Evolutionary conservation across 2,888 invertebrate species (phyloP), one percentile per base, ranked within the genome.

Genomic region (Lithosia quadra): DNA sequence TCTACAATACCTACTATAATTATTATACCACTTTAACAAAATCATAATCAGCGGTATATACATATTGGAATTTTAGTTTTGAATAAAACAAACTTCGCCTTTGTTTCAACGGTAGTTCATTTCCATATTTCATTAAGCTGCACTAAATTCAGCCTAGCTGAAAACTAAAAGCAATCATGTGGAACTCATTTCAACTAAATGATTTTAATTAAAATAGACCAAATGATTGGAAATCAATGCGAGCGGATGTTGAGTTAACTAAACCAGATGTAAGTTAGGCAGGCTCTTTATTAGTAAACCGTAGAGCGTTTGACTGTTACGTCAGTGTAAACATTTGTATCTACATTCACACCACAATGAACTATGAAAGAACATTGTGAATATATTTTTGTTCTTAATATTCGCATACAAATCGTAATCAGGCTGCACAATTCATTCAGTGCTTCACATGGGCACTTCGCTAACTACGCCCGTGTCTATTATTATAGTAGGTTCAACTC

Each of bases 191-290:
- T 76, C 76, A 72, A 78, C 79, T 79, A 80, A 84, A 85, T 82
- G 77, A 83, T 77, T 82, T 85, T 83, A 85, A 86, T 86, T 85
- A 84, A 86, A 81, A 78, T 77, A 72, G 70, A 77, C 76, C 73
- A 74, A 76, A 73, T 81, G 80, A 82, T 82, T 79, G 75, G 68
- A 63, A 73, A 78, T 63, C 68, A 60, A 60, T 72, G 57, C 24
- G 21, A 59, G 39, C 21, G 33, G n/a, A 21, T 67, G 43, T 68
- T 72, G 57, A 49, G 56, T 69, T 61, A 61, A 68, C 33, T 22
- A 18, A 18, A 64, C 63, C 4, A 18, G 49, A 63, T 71, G 69
- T 73, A 70, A 61, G 18, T 4, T n/a, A n/a, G 21, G 7, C 13
- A 36, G 0, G n/a, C 15, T 8, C 3, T 39, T 39, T 10, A n/a